Conservation (phyloP, 2,888 invertebrate species). For the Clistopyga incitator region DNA sequence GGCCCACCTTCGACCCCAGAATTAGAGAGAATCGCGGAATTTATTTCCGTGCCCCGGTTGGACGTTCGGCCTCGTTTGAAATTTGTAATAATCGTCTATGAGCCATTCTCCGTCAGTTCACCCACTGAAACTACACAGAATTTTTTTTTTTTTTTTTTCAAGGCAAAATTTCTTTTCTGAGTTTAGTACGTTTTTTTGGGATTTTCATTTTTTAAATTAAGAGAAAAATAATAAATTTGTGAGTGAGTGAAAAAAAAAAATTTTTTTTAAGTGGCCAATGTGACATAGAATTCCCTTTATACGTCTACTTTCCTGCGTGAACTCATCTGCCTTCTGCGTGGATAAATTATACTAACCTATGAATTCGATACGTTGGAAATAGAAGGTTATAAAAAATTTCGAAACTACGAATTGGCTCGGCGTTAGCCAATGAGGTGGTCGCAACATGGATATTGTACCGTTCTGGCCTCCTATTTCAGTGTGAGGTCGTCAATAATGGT, state of each 20-base stretch:
- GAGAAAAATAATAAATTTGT: too few relatives aligned
- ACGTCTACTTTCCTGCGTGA: background rate
- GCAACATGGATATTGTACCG: background rate
- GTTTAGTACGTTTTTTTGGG: too few relatives aligned
- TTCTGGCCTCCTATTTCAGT: constrained; percentile 3
- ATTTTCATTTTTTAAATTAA: too few relatives aligned
- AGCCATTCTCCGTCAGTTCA: too few relatives aligned
- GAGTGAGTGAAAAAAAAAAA: too few relatives aligned
- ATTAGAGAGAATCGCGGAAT: constrained; percentile 37
- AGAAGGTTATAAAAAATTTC: constrained; percentile 38
- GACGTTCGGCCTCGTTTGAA: constrained; percentile 45
- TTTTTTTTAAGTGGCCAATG: too few relatives aligned
- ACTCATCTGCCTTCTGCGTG: constrained; percentile 3
- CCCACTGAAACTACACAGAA: too few relatives aligned
- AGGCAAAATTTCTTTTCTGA: too few relatives aligned
- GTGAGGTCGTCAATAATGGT: background rate
- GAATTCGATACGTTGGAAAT: constrained; percentile 33
- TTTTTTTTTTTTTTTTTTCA: too few relatives aligned
- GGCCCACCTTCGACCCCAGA: constrained; percentile 21
- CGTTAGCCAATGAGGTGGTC: background rate
- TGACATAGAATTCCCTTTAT: too few relatives aligned
- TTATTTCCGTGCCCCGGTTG: constrained; percentile 20
- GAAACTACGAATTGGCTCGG: constrained; percentile 29
- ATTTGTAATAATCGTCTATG: constrained; percentile 40
- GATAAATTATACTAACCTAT: constrained; percentile 9